Conservation (phyloP, 2,113 vertebrate genomes). For the Chaetorhynchus papuensis region DNA sequence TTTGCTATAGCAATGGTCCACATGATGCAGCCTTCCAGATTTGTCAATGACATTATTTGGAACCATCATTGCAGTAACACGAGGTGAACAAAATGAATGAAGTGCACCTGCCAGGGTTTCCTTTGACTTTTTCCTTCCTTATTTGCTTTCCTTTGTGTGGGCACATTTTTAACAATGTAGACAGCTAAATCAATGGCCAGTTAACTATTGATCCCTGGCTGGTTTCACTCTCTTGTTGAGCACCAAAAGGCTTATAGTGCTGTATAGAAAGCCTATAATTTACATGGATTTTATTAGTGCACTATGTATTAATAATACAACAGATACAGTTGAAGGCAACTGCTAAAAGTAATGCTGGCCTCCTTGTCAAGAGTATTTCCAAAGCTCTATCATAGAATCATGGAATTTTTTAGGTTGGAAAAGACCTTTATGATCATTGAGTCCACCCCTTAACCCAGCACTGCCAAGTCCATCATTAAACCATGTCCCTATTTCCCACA, state of each 20-base stretch:
- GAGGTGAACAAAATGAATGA: background rate
- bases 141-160: background rate
- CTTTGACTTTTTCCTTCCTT: background rate
- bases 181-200: conserved; percentile 34
- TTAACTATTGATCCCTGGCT: conserved; percentile 8
- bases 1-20: background rate
- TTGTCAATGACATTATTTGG: background rate
- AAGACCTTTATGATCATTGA: background rate
- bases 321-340: background rate
- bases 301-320: background rate
- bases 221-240: background rate
- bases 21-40: background rate
- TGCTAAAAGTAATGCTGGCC: background rate
- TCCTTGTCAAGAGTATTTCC: background rate
- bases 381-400: background rate
- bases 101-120: background rate
- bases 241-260: background rate
- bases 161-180: background rate
- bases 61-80: background rate
- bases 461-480: background rate
- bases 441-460: background rate
- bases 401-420: background rate
- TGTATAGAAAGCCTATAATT: background rate
- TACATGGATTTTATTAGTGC: background rate
- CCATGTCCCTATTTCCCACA: background rate